A percentile compares a stretch with the other conserved stretches of the same genome.
Evolutionary conservation across 2,888 invertebrate genomes (phyloP).

Genomic region (Agrochola lychnidis): DNA sequence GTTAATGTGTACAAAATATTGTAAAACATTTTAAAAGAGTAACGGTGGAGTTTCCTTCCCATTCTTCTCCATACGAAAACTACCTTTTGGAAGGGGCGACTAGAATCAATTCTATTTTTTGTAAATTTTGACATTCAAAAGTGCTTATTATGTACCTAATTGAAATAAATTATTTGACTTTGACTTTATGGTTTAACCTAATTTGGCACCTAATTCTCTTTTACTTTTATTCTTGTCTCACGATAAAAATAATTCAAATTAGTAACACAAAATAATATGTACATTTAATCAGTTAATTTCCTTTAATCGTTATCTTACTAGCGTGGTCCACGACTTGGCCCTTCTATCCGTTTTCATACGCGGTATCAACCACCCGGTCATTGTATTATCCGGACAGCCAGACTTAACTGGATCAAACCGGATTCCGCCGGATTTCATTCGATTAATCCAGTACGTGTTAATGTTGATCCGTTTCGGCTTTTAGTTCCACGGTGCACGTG

Average conservation of each 20-base stretch:
- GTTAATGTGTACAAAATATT: too few species aligned
- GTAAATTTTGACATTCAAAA: too few species aligned
- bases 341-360: conserved; percentile 15
- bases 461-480: conserved; percentile 56
- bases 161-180: too few species aligned
- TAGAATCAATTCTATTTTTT: too few species aligned
- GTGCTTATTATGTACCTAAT: too few species aligned
- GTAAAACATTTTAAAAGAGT: too few species aligned
- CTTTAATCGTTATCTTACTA: not conserved
- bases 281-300: not conserved
- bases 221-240: not conserved
- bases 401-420: conserved; percentile 66
- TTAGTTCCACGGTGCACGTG: conserved; percentile 36
- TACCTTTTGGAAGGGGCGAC: too few species aligned
- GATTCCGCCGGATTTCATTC: conserved; percentile 61
- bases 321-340: not conserved
- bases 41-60: too few species aligned
- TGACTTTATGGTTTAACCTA: not conserved
- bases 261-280: not conserved
- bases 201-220: not conserved
- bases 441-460: conserved; percentile 67
- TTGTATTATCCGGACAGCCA: conserved; percentile 65
- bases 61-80: too few species aligned
- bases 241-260: not conserved
- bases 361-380: conserved; percentile 48